Evolutionary conservation across 2,888 invertebrate genomes (phyloP).

Genomic region (Volucella bombylans): DNA sequence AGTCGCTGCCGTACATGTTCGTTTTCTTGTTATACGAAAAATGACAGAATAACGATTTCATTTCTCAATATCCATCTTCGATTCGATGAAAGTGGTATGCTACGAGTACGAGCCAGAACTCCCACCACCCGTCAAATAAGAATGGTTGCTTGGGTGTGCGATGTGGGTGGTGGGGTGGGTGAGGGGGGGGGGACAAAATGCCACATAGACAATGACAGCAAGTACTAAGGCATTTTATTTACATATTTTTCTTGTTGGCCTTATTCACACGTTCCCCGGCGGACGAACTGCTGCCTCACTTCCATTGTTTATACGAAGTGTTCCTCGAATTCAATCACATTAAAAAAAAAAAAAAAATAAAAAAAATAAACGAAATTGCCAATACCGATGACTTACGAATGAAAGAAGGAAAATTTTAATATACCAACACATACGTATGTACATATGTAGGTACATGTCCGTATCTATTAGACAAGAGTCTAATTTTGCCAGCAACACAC

Average conservation of each 20-base stretch:
- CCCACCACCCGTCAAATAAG: background rate
- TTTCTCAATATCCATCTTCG: constrained; percentile 54
- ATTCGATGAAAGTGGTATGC: constrained; percentile 37
- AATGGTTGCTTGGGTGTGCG: background rate
- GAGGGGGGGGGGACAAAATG: background rate
- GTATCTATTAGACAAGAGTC: constrained; percentile 25
- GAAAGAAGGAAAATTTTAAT: constrained; percentile 41
- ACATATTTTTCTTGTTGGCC: constrained; percentile 15
- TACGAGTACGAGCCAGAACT: background rate
- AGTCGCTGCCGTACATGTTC: background rate
- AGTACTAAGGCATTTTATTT: constrained; percentile 22
- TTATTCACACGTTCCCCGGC: constrained; percentile 38
- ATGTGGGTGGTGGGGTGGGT: background rate
- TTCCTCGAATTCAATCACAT: constrained; percentile 53
- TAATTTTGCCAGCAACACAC: constrained; percentile 58
- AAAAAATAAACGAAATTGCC: constrained; percentile 30
- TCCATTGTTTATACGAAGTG: background rate
- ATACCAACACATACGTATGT: constrained; percentile 1
- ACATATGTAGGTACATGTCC: background rate
- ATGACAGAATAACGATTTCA: constrained; percentile 55
- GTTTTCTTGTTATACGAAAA: constrained; percentile 13
- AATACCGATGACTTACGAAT: constrained; percentile 47
- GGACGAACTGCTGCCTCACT: background rate
- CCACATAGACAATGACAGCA: constrained; percentile 50
- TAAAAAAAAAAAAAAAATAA: constrained; percentile 25